Evolutionary conservation across 2,888 invertebrate species (phyloP).

Genomic region (Strigamia transsilvanica): DNA sequence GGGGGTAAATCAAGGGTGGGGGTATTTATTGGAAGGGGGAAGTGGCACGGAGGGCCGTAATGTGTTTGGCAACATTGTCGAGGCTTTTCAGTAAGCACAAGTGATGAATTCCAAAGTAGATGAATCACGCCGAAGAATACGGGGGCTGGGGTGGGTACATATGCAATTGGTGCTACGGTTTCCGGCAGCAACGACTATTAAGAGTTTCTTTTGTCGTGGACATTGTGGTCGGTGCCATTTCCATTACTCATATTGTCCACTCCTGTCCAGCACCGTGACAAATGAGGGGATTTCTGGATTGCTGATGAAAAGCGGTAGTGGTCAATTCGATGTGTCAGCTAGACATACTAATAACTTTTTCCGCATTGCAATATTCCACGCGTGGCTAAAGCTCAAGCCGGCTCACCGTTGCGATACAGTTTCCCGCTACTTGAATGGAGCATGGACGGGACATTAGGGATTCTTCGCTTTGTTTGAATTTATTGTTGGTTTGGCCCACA

Average conservation of each 20-base stretch:
- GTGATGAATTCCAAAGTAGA: constrained; percentile 43
- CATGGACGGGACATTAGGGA: too few relatives aligned
- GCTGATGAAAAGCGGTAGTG: not conserved
- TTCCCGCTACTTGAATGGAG: too few relatives aligned
- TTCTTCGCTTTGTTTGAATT: too few relatives aligned
- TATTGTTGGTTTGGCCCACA: too few relatives aligned
- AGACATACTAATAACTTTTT: constrained; percentile 13
- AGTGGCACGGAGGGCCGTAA: not conserved
- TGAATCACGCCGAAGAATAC: constrained; percentile 21
- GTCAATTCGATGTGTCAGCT: constrained; percentile 3
- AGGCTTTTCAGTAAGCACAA: constrained; percentile 24
- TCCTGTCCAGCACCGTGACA: constrained; percentile 28
- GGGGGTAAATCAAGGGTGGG: constrained; percentile 11
- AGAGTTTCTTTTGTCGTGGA: constrained; percentile 18
- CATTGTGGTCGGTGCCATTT: constrained; percentile 22
- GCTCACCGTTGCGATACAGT: too few relatives aligned
- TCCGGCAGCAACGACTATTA: constrained; percentile 35
- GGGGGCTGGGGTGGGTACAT: constrained; percentile 7
- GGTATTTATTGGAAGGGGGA: not conserved
- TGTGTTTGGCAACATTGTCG: constrained; percentile 36
- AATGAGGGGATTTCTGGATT: constrained; percentile 26
- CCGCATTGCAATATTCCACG: not conserved
- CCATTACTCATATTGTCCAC: constrained; percentile 41
- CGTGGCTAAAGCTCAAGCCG: too few relatives aligned
- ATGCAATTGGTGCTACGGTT: constrained; percentile 3